Conservation (phyloP, 2,888 invertebrate species). For the Lepidochitona cinerea region DNA sequence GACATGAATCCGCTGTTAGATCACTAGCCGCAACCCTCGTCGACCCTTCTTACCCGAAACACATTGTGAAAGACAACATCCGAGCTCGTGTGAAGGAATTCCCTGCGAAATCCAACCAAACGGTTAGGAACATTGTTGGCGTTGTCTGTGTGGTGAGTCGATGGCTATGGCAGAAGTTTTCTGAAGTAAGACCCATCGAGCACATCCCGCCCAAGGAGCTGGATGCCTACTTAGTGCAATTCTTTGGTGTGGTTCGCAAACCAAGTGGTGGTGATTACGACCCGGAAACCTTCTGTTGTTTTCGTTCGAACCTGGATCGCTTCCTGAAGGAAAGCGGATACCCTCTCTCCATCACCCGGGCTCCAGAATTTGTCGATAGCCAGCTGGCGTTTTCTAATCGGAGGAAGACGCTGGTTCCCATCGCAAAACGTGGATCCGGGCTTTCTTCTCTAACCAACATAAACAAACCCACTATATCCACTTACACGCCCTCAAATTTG, state of each 20-base stretch:
- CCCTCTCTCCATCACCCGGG: neutral
- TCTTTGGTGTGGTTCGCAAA: neutral
- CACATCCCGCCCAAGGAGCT: neutral
- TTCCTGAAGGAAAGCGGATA: neutral
- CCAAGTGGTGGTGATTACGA: neutral
- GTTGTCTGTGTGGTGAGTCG: neutral
- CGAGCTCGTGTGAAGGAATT: neutral
- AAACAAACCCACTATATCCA: no score
- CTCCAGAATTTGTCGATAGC: neutral
- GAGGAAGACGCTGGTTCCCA: no score
- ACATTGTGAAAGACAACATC: neutral
- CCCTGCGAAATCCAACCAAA: neutral
- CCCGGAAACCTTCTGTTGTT: neutral
- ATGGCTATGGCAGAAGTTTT: neutral
- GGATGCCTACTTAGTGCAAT: neutral
- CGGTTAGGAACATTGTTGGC: neutral
- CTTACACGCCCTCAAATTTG: no score
- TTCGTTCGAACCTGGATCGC: neutral
- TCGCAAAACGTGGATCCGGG: no score
- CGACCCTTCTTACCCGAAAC: no score
- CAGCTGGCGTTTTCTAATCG: neutral
- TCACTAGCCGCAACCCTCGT: no score
- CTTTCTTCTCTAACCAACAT: no score
- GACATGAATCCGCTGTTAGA: no score
- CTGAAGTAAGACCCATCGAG: neutral